Conservation (phyloP, 2,113 vertebrate genomes). For the Limanda limanda region DNA sequence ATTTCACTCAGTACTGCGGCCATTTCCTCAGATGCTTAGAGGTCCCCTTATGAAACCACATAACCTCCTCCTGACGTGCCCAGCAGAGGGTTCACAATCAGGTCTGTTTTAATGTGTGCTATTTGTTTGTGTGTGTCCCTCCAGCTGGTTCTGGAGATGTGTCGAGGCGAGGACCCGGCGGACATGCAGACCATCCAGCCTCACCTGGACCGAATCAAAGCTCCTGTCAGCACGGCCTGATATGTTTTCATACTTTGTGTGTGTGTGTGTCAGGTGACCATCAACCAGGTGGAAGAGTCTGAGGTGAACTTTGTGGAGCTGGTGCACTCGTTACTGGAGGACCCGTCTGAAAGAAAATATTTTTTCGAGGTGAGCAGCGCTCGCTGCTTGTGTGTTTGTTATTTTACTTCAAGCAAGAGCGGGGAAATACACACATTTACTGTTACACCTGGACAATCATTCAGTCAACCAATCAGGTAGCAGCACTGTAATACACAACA, state of each 20-base stretch:
- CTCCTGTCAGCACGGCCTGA: slow-evolving; percentile 70
- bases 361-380: slow-evolving; percentile 75
- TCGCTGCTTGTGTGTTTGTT: background rate
- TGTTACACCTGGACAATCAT: no score
- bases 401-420: background rate
- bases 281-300: slow-evolving; percentile 78
- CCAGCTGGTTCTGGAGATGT: slow-evolving; percentile 80
- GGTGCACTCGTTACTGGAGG: slow-evolving; percentile 76
- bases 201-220: slow-evolving; percentile 80
- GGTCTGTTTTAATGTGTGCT: background rate
- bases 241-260: background rate
- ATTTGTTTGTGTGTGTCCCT: background rate
- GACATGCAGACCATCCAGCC: slow-evolving; percentile 77
- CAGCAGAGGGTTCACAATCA: no score
- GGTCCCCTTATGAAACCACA: no score
- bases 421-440: no score
- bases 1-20: no score
- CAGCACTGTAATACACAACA: no score
- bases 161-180: slow-evolving; percentile 69
- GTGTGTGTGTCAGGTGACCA: slow-evolving; percentile 57
- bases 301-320: slow-evolving; percentile 81
- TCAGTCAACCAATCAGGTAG: no score
- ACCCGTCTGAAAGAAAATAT: slow-evolving; percentile 70
- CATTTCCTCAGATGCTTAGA: no score
- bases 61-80: no score